phyloP scores from a whole-genome alignment of 92 coral and sea anemone species.

The Paragorgia papillata region DNA sequence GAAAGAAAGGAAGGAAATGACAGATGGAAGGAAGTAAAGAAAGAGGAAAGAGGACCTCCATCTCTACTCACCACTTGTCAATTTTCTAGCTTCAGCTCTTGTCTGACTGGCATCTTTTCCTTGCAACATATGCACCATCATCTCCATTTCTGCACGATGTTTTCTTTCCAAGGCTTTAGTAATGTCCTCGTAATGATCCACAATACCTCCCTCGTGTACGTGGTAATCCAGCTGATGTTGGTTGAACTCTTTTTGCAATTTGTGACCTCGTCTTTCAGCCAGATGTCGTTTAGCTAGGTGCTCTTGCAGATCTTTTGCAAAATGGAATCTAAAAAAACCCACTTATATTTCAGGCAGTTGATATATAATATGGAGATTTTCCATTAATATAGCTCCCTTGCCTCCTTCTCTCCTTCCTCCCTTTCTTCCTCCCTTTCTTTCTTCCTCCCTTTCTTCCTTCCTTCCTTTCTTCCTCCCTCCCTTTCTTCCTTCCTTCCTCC shows the following conservation, averaged over 20 bases:
- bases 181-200: slow-evolving; percentile 77
- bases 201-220: slow-evolving; percentile 72
- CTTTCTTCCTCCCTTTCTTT: no score
- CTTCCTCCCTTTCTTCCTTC: not conserved
- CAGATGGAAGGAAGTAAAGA: no score
- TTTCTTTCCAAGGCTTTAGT: slow-evolving; percentile 85
- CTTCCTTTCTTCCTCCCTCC: not conserved
- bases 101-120: slow-evolving; percentile 81
- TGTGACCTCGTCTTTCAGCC: slow-evolving; percentile 77
- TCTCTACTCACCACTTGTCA: slow-evolving; percentile 77
- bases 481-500: not conserved
- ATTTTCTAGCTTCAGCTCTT: slow-evolving; percentile 84
- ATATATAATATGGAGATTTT: no score
- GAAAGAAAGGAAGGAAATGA: no score
- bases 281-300: slow-evolving; percentile 70
- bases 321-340: slow-evolving; percentile 13
- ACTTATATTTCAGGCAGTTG: not conserved
- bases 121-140: slow-evolving; percentile 79
- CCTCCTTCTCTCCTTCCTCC: no score
- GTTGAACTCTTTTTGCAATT: slow-evolving; percentile 71
- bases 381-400: no score
- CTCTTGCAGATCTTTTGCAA: slow-evolving; percentile 59
- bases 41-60: no score
- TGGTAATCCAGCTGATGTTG: slow-evolving; percentile 58
- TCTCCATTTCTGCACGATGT: slow-evolving; percentile 83